These are phyloP conservation scores for Bombus vancouverensis DNA, from an alignment of 1,140 invertebrate genomes.

Conservation along the genomic window DNA sequence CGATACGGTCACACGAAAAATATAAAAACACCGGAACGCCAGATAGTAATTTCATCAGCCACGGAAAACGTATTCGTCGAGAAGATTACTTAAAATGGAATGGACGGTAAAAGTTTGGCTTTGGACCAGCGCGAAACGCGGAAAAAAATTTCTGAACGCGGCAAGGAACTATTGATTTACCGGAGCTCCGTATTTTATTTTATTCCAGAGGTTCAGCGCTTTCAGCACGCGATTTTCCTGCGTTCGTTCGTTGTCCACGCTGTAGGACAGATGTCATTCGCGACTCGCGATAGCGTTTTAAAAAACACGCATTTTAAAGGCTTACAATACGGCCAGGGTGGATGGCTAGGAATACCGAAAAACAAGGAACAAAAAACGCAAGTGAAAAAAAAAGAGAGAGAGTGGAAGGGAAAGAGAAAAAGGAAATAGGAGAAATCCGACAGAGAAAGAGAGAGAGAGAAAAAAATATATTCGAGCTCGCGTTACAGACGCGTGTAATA, in stretches of 20 bases:
- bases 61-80: neutral
- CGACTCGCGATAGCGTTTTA: conserved; percentile 28
- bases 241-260: neutral
- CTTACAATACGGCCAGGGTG: conserved; percentile 23
- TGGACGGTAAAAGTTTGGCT: neutral
- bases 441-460: neutral
- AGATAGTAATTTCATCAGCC: neutral
- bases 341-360: neutral
- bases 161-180: conserved; percentile 15
- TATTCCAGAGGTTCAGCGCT: neutral
- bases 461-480: conserved; percentile 16
- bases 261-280: conserved; percentile 46
- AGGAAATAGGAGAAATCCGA: neutral
- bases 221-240: conserved; percentile 8
- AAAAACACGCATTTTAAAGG: conserved; percentile 34
- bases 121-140: neutral
- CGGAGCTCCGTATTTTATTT: conserved; percentile 14
- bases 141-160: neutral
- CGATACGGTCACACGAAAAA: too few species aligned
- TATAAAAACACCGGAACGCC: neutral
- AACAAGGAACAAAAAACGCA: neutral
- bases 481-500: conserved; percentile 57
- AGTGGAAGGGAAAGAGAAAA: neutral
- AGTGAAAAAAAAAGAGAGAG: neutral
- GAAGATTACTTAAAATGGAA: neutral